phyloP scores from a whole-genome alignment of 2,113 vertebrate species.

The Sminthopsis crassicaudata region DNA sequence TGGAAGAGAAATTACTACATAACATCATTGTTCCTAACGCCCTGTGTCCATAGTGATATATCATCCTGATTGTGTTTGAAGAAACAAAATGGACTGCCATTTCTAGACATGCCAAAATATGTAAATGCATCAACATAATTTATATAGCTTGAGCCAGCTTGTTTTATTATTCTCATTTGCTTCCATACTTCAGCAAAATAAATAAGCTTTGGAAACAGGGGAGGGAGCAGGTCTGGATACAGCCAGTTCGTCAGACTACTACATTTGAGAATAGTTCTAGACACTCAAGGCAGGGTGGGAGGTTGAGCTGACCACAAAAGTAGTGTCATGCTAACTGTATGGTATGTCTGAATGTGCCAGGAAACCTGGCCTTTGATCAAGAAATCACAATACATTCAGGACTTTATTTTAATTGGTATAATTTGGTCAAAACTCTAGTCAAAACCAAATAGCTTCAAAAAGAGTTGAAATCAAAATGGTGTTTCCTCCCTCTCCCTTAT shows the following conservation, averaged over 20 bases:
- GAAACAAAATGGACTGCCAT: constrained; percentile 52
- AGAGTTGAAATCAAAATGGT: background rate
- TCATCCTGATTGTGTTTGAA: constrained; percentile 58
- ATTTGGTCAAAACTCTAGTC: background rate
- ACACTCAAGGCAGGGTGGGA: background rate
- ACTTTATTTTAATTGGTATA: background rate
- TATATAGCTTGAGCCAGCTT: constrained; percentile 56
- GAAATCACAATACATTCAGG: background rate
- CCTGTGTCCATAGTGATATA: constrained; percentile 67
- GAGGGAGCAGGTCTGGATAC: background rate
- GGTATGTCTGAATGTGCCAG: no score
- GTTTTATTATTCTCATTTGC: constrained; percentile 35
- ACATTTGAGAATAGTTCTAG: background rate
- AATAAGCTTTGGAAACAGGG: constrained; percentile 17
- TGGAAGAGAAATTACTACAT: constrained; percentile 67
- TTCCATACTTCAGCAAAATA: constrained; percentile 46
- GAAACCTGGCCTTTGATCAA: background rate
- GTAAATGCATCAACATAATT: constrained; percentile 49
- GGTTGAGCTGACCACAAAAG: background rate
- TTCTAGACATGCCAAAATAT: constrained; percentile 68
- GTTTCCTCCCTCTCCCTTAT: background rate
- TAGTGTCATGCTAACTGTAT: background rate
- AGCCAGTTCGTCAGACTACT: background rate
- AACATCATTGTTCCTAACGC: constrained; percentile 67
- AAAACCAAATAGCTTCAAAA: background rate